Percentiles rank a stretch among this genome's conserved stretches.
Evolutionary conservation across 1,140 invertebrate species (phyloP).

Genomic region (Calosoma granatense): DNA sequence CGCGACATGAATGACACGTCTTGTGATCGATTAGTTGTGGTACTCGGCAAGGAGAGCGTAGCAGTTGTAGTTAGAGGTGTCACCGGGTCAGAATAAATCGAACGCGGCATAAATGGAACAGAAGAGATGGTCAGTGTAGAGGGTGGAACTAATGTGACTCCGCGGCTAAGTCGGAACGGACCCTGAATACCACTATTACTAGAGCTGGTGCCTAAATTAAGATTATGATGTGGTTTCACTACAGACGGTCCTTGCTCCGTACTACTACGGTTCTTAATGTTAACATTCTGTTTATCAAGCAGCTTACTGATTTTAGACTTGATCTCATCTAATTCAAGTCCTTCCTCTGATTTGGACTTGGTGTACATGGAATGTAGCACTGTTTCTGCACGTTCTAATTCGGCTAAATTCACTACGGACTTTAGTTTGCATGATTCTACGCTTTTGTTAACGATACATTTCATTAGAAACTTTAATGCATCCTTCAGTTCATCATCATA

Average conservation of each 20-base stretch:
- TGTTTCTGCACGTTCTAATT: constrained; percentile 44
- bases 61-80: constrained; percentile 12
- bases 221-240: not conserved
- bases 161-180: not conserved
- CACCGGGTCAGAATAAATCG: constrained; percentile 15
- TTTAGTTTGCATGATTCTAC: constrained; percentile 36
- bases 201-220: not conserved
- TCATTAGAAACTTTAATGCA: constrained; percentile 26
- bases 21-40: constrained; percentile 21
- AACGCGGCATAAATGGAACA: constrained; percentile 14
- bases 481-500: constrained; percentile 12
- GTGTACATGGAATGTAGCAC: constrained; percentile 42
- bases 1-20: constrained; percentile 14
- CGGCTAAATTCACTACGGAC: constrained; percentile 35
- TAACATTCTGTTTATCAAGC: not conserved
- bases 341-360: constrained; percentile 32
- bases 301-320: constrained; percentile 8
- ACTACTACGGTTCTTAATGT: not conserved
- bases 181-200: not conserved
- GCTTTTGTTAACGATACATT: constrained; percentile 37
- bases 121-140: constrained; percentile 23
- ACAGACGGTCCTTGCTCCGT: not conserved
- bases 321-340: constrained; percentile 10
- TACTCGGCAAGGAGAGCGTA: constrained; percentile 8
- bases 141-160: constrained; percentile 26